Evolutionary conservation across 2,888 invertebrate genomes (phyloP).

Genomic region (Hyppa rectilinea): DNA sequence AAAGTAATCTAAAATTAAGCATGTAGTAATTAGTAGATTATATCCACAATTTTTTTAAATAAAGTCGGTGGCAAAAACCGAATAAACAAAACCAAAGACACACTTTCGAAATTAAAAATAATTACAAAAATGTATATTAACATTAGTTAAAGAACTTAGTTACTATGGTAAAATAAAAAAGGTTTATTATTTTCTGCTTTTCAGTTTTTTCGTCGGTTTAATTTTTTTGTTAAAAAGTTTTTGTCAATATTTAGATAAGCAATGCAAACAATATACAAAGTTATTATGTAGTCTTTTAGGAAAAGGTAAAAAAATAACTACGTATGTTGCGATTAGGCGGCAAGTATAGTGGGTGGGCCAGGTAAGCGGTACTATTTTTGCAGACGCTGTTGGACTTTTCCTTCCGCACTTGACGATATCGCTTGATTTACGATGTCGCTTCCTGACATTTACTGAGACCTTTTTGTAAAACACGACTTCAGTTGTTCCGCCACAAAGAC

Average conservation of each 20-base stretch:
- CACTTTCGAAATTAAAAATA: no score
- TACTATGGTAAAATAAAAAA: no score
- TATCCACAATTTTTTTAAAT: no score
- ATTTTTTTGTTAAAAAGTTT: no score
- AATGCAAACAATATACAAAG: not conserved
- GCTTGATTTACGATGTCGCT: conserved; percentile 80
- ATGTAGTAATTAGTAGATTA: no score
- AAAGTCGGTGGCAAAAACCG: no score
- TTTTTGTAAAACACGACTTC: conserved; percentile 69
- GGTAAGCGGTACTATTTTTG: conserved; percentile 72
- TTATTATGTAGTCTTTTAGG: not conserved
- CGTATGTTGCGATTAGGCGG: not conserved
- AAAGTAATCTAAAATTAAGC: no score
- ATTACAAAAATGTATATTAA: no score
- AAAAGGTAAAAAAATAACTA: not conserved
- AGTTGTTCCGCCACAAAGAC: conserved; percentile 55
- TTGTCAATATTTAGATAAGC: conserved; percentile 13
- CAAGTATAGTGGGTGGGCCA: conserved; percentile 49
- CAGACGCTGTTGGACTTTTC: conserved; percentile 70
- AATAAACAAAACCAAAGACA: no score
- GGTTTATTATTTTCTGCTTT: no score
- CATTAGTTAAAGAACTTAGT: no score
- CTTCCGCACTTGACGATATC: conserved; percentile 76
- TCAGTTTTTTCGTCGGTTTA: no score
- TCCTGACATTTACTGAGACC: conserved; percentile 73